Conservation (phyloP, 2,888 invertebrate species). For the Agonum fuliginosum region DNA sequence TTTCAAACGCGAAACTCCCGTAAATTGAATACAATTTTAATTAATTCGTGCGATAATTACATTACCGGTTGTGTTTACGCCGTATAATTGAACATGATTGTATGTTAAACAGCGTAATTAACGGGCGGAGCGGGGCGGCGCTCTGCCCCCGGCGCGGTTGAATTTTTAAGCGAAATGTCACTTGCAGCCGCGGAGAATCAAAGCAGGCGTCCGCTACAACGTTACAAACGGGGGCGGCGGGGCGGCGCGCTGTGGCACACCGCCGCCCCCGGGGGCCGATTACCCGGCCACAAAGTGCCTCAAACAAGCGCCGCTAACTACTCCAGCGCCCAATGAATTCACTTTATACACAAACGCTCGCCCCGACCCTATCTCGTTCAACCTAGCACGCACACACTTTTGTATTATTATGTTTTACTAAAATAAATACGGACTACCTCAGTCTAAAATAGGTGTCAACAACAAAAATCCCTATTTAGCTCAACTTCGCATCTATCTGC, state of each 20-base stretch:
- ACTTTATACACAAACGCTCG: not conserved
- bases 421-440: too few species aligned
- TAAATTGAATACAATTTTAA: slow-evolving; percentile 71
- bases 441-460: too few species aligned
- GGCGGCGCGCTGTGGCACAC: slow-evolving; percentile 22
- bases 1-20: slow-evolving; percentile 43
- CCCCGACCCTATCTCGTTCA: too few species aligned
- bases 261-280: slow-evolving; percentile 64
- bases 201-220: slow-evolving; percentile 66
- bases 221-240: slow-evolving; percentile 67
- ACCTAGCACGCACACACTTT: too few species aligned
- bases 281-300: slow-evolving; percentile 66
- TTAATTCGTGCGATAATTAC: slow-evolving; percentile 71
- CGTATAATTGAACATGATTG: slow-evolving; percentile 60
- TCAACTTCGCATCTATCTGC: too few species aligned
- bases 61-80: slow-evolving; percentile 65
- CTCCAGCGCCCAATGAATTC: not conserved
- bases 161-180: slow-evolving; percentile 72
- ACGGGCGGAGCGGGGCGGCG: slow-evolving; percentile 14
- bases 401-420: too few species aligned
- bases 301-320: slow-evolving; percentile 4
- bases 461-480: too few species aligned
- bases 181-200: slow-evolving; percentile 67
- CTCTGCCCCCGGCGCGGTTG: slow-evolving; percentile 32
- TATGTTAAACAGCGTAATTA: slow-evolving; percentile 60